phyloP scores from a whole-genome alignment of 2,797 vertebrate species.

The Erethizon dorsatum region DNA sequence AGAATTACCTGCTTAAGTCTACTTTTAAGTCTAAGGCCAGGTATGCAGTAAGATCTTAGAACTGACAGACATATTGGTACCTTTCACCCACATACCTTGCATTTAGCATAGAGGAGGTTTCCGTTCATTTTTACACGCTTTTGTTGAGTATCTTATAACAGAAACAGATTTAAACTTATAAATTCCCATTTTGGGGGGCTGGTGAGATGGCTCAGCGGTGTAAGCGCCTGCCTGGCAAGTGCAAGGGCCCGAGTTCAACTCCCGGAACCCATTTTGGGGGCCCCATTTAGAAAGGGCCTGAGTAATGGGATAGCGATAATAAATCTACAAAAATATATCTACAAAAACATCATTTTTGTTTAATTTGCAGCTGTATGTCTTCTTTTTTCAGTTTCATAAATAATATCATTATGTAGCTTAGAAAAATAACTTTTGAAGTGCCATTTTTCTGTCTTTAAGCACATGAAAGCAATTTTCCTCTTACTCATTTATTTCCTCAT shows the following conservation, averaged over 20 bases:
- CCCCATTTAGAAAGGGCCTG: background rate
- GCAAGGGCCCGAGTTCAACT: too few species aligned
- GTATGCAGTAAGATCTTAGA: background rate
- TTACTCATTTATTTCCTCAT: conserved; percentile 13
- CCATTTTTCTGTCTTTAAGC: conserved; percentile 8
- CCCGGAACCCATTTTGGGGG: too few species aligned
- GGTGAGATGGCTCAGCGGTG: too few species aligned
- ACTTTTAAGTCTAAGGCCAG: background rate
- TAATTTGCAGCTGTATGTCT: background rate
- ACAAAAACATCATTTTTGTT: background rate
- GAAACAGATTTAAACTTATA: background rate
- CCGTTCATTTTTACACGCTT: background rate
- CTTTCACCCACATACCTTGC: background rate
- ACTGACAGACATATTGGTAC: background rate
- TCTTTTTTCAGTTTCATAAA: conserved; percentile 56
- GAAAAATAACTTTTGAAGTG: conserved; percentile 41
- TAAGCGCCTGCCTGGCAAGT: too few species aligned
- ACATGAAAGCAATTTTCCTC: conserved; percentile 18
- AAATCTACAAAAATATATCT: background rate
- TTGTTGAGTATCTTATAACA: background rate
- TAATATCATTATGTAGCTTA: background rate
- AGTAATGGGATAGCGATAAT: background rate
- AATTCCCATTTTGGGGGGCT: background rate
- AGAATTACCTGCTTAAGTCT: background rate
- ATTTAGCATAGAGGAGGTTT: background rate